Base-by-base conservation (phyloP, 37 sponge, comb jelly and placozoan species). In the Eunapius fragilis region DNA sequence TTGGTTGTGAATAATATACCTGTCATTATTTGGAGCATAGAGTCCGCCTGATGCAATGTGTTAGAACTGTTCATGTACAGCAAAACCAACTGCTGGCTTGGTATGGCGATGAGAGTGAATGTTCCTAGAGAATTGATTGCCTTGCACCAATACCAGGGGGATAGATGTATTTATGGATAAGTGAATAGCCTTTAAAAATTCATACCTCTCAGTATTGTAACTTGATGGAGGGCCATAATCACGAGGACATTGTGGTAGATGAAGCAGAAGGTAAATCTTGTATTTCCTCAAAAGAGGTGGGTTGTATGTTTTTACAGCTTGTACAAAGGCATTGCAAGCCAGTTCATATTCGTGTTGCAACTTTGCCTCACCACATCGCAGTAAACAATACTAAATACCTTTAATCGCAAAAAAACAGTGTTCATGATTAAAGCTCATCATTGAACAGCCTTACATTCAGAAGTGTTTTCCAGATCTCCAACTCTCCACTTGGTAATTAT, bases 131-230 rank as follows among this genome's bases (percentile, higher is more conserved):
- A 30, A 31, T 75, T 75, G 76, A 75, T 31, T 32, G 32, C 31
- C 33, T 75, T 34, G 33, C 76, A 75, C 33, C 76, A 31, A 7
- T 75, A 75, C 24, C 3, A 3, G 24, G n/a, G n/a, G n/a, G n/a
- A n/a, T n/a, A n/a, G n/a, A n/a, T n/a, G 2, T 75, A 31, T 32
- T 32, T 26, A 31, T 26, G 33, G 76, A 23, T 75, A 24, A 26
- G 24, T 31, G 30, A 6, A 41, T 41, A 41, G 41, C 41, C n/a
- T 41, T 41, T 41, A 41, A 41, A 41, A 41, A 41, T 41, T 41
- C 41, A 6, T 41, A 85, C 87, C 87, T 86, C 47, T 86, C 80
- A 69, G 87, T 86, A 36, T 71, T 86, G 70, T 72, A 86, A 38
- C 23, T 37, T 25, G 34, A 25, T 78, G 87, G 24, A 28, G 87